These are phyloP conservation scores for Alexandromys fortis DNA, from an alignment of 2,113 vertebrate genomes.

Conservation along the genomic window DNA sequence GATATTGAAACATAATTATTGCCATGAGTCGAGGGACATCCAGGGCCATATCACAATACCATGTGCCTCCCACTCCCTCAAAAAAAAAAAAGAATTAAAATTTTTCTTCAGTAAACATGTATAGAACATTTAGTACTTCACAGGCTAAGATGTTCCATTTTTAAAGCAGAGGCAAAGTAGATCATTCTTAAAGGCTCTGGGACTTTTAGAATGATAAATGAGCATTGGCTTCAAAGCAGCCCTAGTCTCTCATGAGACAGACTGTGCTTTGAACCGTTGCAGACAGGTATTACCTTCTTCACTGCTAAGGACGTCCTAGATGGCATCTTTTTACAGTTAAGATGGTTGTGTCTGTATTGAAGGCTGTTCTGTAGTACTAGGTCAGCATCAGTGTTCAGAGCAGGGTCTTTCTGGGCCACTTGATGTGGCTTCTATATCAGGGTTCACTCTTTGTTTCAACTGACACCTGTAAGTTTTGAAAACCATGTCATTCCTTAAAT, in stretches of 20 bases:
- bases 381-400: neutral
- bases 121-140: neutral
- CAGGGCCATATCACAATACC: neutral
- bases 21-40: neutral
- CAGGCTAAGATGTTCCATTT: neutral
- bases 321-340: neutral
- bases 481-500: neutral
- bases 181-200: neutral
- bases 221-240: neutral
- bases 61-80: neutral
- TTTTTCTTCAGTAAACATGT: neutral
- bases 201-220: neutral
- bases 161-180: neutral
- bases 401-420: neutral
- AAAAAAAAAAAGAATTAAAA: neutral
- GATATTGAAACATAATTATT: neutral
- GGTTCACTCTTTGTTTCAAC: neutral
- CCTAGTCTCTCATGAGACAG: neutral
- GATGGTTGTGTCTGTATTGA: neutral
- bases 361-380: neutral
- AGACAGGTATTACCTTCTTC: neutral
- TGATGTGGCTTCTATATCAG: neutral
- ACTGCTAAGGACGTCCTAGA: neutral
- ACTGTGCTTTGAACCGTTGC: neutral
- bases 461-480: neutral